phyloP scores from a whole-genome alignment of 1,140 invertebrate species.

The Calliopsis andreniformis region DNA sequence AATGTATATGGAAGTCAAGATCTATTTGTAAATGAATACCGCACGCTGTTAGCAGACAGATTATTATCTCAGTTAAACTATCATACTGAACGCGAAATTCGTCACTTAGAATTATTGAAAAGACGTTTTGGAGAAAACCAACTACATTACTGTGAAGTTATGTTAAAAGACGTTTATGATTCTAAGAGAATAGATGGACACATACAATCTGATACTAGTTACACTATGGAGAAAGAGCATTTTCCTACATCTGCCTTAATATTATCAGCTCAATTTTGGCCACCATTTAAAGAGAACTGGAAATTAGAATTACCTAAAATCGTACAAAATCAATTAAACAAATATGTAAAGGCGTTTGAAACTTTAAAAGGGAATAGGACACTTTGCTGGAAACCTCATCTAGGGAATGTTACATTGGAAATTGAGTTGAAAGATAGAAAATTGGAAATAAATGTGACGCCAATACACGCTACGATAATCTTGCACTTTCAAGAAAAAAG shows the following conservation, averaged over 20 bases:
- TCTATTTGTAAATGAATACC: slow-evolving; percentile 99
- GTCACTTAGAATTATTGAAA: slow-evolving; percentile 97
- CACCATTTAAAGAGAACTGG: slow-evolving; percentile 95
- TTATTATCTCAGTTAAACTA: slow-evolving; percentile 93
- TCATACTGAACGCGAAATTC: slow-evolving; percentile 95
- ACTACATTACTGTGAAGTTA: slow-evolving; percentile 98
- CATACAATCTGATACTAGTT: slow-evolving; percentile 88
- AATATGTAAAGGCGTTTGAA: slow-evolving; percentile 96
- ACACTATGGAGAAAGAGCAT: slow-evolving; percentile 82
- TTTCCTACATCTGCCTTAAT: slow-evolving; percentile 92
- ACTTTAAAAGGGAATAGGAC: slow-evolving; percentile 96
- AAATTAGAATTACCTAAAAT: slow-evolving; percentile 92
- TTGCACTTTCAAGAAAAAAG: slow-evolving; percentile 96
- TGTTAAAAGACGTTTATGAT: slow-evolving; percentile 98
- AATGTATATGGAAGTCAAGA: slow-evolving; percentile 99
- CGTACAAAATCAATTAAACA: slow-evolving; percentile 91
- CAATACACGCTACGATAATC: slow-evolving; percentile 96
- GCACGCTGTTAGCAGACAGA: slow-evolving; percentile 95
- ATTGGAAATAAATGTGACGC: slow-evolving; percentile 92
- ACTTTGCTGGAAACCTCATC: slow-evolving; percentile 95
- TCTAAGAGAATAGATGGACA: slow-evolving; percentile 94
- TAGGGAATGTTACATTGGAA: slow-evolving; percentile 95
- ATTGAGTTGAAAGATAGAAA: slow-evolving; percentile 93
- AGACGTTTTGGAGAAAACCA: slow-evolving; percentile 97
- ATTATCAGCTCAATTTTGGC: slow-evolving; percentile 99